Base-by-base conservation (phyloP, 1,140 invertebrate species). In the Procambarus clarkii region DNA sequence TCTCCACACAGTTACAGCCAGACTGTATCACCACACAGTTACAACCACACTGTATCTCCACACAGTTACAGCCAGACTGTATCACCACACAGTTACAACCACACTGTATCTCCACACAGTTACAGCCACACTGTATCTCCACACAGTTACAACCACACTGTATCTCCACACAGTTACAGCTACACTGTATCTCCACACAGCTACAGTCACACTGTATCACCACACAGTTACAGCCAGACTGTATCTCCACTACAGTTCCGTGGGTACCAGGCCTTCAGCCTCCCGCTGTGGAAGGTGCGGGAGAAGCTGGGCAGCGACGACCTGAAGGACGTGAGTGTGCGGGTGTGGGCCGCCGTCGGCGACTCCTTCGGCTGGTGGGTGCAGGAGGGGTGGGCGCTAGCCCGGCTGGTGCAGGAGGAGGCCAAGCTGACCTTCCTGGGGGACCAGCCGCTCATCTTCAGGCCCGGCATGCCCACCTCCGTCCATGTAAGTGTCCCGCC, bases 321-420 rank as follows among this genome's bases (percentile, higher is more conserved):
- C 24, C 54, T 92, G 2, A 74, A 77, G 71, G 92, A 92, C 64
- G 69, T 89, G 18, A 92, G 86, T 24, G 88, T 93, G 34, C 88
- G 92, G 18, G 93, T 93, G n/a, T 91, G 88, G 89, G 93, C 92
- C 2, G 76, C 64, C 21, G 92, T 93, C 45, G 92, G 88, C 13
- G 93, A 93, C 93, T 96, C 97, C 93, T 99, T 98, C 94, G 97
- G 98, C 3, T 92, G 92, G 94, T 95, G 97, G n/a, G 96, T 98
- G 18, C 94, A 94, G 5, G 96, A 97, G 93, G 98, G 98, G 0
- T 98, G 97, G 95, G 97, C 98, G 0, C 97, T 97, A 46, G 97
- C 98, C 0, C 95, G 98, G 89, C 96, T 99, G 46, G 98, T 97
- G 94, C 98, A 98, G 94, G 98, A 97, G 0, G 97, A 96, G 7